Conservation (phyloP, 2,113 vertebrate genomes). For the Perca schrenkii region DNA sequence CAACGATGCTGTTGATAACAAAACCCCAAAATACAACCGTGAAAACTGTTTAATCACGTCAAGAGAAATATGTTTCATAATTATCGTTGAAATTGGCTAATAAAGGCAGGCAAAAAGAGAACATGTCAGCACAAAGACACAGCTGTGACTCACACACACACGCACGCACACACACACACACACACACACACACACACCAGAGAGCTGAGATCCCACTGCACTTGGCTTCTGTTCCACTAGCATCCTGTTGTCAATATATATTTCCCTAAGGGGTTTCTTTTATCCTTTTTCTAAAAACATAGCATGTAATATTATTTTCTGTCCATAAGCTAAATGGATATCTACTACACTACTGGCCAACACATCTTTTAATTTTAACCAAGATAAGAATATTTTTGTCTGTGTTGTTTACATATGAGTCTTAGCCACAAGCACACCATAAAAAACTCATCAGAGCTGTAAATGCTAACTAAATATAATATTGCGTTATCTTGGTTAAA, state of each 20-base stretch:
- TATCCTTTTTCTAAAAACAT: not conserved
- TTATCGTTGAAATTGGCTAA: conserved; percentile 14
- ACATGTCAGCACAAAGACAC: conserved; percentile 15
- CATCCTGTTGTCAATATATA: conserved; percentile 1
- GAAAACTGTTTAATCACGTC: conserved; percentile 32
- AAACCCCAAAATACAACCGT: conserved; percentile 46
- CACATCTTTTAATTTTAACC: not conserved
- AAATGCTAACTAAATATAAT: not conserved
- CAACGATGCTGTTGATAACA: conserved; percentile 31
- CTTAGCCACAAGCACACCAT: not conserved
- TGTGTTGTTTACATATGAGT: not conserved
- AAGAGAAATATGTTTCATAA: conserved; percentile 5
- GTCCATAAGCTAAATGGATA: not conserved
- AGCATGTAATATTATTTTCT: not conserved
- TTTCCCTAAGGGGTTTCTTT: not conserved
- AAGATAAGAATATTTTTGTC: not conserved
- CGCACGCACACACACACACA: conserved; percentile 1
- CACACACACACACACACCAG: not conserved
- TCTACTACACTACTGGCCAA: not conserved
- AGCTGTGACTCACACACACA: conserved; percentile 1
- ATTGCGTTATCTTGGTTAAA: not conserved
- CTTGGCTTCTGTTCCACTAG: conserved; percentile 16
- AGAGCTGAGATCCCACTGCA: not conserved
- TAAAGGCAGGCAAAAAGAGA: conserved; percentile 42
- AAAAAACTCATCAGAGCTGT: not conserved